These are phyloP conservation scores for Elegia similella DNA, from an alignment of 2,888 invertebrate species.

Conservation along the genomic window DNA sequence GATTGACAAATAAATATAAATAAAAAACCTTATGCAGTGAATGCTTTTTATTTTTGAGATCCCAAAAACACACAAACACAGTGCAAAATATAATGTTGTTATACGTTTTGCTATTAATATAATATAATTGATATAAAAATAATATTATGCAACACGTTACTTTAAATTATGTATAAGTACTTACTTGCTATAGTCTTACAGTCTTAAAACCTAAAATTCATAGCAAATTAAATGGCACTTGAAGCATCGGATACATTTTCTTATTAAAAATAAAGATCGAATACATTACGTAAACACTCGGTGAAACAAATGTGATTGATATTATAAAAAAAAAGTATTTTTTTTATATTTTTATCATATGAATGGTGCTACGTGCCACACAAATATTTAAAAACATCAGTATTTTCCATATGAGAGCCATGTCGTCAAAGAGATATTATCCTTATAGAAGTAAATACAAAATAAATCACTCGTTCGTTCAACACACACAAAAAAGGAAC, in stretches of 20 bases:
- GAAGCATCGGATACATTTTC: conserved; percentile 58
- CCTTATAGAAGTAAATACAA: conserved; percentile 25
- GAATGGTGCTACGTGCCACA: conserved; percentile 55
- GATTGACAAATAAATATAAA: conserved; percentile 7
- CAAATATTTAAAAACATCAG: conserved; percentile 32
- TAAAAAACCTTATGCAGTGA: conserved; percentile 48
- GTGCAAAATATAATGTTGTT: conserved; percentile 54
- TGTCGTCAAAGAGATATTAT: conserved; percentile 50
- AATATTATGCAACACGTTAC: conserved; percentile 14
- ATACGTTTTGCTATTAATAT: conserved; percentile 33
- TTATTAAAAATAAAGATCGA: conserved; percentile 38
- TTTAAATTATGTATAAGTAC: conserved; percentile 25
- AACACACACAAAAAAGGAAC: conserved; percentile 24
- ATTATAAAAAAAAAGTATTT: conserved; percentile 18
- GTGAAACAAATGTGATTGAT: conserved; percentile 37
- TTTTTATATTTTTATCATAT: conserved; percentile 52
- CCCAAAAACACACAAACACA: conserved; percentile 80
- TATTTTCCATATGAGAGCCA: conserved; percentile 62
- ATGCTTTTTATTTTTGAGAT: conserved; percentile 79
- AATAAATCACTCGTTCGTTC: conserved; percentile 36
- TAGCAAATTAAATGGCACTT: conserved; percentile 66
- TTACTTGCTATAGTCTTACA: conserved; percentile 24
- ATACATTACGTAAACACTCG: conserved; percentile 25
- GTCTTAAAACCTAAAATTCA: conserved; percentile 27
- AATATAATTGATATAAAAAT: conserved; percentile 35